Conservation (phyloP, 2,797 vertebrate genomes). For the Galaxias olidus region DNA sequence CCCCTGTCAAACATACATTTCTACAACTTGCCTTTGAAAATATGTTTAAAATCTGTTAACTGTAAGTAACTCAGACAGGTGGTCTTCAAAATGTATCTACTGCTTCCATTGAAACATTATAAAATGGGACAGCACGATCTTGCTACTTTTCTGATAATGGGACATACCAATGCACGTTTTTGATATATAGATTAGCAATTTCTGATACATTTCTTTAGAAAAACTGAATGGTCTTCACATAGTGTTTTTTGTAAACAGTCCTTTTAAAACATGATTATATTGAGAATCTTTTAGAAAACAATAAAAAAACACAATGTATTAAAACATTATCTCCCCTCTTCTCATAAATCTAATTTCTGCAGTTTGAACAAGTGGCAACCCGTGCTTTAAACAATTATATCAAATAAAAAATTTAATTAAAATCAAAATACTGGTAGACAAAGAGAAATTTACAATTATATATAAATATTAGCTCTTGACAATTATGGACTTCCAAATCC, state of each 20-base stretch:
- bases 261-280: slow-evolving; percentile 18
- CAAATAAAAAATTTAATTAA: slow-evolving; percentile 54
- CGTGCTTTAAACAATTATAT: slow-evolving; percentile 52
- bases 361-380: slow-evolving; percentile 43
- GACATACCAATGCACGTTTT: slow-evolving; percentile 38
- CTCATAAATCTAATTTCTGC: no score
- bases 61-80: no score
- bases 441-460: slow-evolving; percentile 33
- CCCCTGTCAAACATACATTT: slow-evolving; percentile 25
- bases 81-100: no score
- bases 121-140: slow-evolving; percentile 34
- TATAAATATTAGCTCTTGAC: slow-evolving; percentile 71
- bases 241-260: slow-evolving; percentile 21
- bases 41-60: slow-evolving; percentile 1
- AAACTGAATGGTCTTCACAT: slow-evolving; percentile 3
- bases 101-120: slow-evolving; percentile 16
- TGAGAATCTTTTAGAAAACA: slow-evolving; percentile 36
- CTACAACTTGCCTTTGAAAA: no score
- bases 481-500: slow-evolving; percentile 42
- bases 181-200: slow-evolving; percentile 25
- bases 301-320: not conserved
- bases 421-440: slow-evolving; percentile 8
- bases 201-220: slow-evolving; percentile 37
- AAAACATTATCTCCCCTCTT: no score
- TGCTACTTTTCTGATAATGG: slow-evolving; percentile 34